phyloP scores from a whole-genome alignment of 2,888 invertebrate genomes.

The Bibio marci region DNA sequence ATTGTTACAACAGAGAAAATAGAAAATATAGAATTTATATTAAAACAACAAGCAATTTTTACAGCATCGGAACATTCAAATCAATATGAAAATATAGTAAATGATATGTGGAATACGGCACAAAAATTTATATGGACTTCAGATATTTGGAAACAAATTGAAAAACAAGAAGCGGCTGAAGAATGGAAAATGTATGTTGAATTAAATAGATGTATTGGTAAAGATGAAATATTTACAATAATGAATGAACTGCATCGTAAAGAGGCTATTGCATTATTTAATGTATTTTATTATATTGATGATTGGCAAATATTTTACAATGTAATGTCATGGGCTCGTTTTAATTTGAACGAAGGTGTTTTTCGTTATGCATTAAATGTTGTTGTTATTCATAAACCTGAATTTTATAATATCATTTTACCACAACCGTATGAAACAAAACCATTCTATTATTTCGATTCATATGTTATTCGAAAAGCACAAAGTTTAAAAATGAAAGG shows the following conservation, averaged over 20 bases:
- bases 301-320: slow-evolving; percentile 42
- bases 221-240: slow-evolving; percentile 30
- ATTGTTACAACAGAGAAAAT: too few relatives aligned
- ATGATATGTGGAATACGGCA: slow-evolving; percentile 15
- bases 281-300: slow-evolving; percentile 39
- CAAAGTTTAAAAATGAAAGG: slow-evolving; percentile 39
- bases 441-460: slow-evolving; percentile 59
- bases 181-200: neutral
- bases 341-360: slow-evolving; percentile 53
- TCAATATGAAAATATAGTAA: slow-evolving; percentile 35
- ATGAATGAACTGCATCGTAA: slow-evolving; percentile 25
- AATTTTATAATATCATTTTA: slow-evolving; percentile 45
- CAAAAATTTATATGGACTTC: neutral
- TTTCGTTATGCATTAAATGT: slow-evolving; percentile 52
- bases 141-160: neutral
- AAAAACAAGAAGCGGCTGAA: neutral
- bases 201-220: too few relatives aligned
- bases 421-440: slow-evolving; percentile 62
- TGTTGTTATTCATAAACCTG: slow-evolving; percentile 48
- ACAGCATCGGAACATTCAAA: slow-evolving; percentile 37
- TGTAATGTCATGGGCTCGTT: slow-evolving; percentile 40
- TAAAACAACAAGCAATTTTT: slow-evolving; percentile 34
- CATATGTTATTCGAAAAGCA: slow-evolving; percentile 49
- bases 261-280: slow-evolving; percentile 35
- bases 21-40: too few relatives aligned